phyloP scores from a whole-genome alignment of 2,113 vertebrate species.

The Chloebia gouldiae region DNA sequence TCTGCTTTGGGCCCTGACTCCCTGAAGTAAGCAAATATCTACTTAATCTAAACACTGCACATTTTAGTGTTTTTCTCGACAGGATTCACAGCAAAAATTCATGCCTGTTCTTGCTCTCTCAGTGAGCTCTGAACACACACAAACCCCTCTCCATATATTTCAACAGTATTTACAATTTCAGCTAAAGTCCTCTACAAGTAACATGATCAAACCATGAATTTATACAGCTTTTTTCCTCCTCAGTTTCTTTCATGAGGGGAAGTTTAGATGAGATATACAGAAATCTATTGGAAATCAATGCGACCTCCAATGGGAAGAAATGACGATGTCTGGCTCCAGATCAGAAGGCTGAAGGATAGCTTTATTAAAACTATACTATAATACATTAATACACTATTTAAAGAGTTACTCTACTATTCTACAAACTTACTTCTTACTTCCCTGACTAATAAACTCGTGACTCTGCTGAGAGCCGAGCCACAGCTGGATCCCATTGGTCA shows the following conservation, averaged over 20 bases:
- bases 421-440: too few relatives aligned
- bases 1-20: background rate
- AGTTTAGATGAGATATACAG: background rate
- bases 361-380: too few relatives aligned
- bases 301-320: too few relatives aligned
- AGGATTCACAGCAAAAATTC: background rate
- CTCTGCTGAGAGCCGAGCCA: too few relatives aligned
- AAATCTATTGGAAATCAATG: background rate
- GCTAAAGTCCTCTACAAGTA: background rate
- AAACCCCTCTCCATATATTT: background rate
- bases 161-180: background rate
- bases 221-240: background rate
- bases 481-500: too few relatives aligned
- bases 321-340: too few relatives aligned
- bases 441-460: too few relatives aligned
- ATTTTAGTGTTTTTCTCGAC: background rate
- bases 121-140: background rate
- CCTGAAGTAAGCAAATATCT: background rate
- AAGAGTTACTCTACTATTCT: too few relatives aligned
- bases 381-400: too few relatives aligned
- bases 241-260: background rate
- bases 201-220: background rate
- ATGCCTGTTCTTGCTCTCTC: background rate
- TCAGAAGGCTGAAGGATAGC: too few relatives aligned
- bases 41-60: background rate